Conservation (phyloP, 1,140 invertebrate species). For the Sipha flava region DNA sequence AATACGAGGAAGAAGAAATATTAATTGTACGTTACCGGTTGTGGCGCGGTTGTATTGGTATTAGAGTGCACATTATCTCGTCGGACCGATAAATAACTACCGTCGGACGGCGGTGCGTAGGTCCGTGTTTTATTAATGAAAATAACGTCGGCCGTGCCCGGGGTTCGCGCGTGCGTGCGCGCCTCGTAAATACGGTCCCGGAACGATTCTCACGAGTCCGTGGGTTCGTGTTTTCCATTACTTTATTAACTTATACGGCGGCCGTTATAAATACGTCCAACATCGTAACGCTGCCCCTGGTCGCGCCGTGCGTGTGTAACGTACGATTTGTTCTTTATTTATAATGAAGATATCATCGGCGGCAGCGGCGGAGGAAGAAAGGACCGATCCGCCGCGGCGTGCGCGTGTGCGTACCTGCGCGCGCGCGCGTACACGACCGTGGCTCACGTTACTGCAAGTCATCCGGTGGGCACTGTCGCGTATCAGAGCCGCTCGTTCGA, state of each 20-base stretch:
- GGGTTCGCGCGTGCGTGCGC: neutral
- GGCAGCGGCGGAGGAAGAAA: constrained; percentile 32
- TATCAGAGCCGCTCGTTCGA: too few species aligned
- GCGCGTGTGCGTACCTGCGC: too few species aligned
- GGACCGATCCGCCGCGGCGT: too few species aligned
- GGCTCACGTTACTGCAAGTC: constrained; percentile 10
- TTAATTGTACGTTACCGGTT: constrained; percentile 6
- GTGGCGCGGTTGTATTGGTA: neutral
- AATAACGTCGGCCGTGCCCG: neutral
- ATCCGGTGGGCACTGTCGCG: constrained; percentile 8
- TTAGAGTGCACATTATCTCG: constrained; percentile 17
- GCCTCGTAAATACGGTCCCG: neutral
- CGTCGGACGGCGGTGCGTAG: neutral
- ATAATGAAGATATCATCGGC: constrained; percentile 38
- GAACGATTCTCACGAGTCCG: constrained; percentile 30
- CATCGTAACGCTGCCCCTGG: neutral
- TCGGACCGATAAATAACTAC: constrained; percentile 6
- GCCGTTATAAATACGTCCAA: neutral
- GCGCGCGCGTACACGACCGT: too few species aligned
- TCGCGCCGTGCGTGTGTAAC: neutral
- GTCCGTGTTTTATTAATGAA: constrained; percentile 29
- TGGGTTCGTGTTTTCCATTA: constrained; percentile 18
- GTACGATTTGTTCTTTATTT: constrained; percentile 37
- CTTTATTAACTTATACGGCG: constrained; percentile 14
- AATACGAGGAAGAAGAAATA: too few species aligned